Percentiles rank a stretch among this genome's conserved stretches.
Evolutionary conservation across 2,888 invertebrate genomes (phyloP).

Genomic region (Trachelus iudaicus): DNA sequence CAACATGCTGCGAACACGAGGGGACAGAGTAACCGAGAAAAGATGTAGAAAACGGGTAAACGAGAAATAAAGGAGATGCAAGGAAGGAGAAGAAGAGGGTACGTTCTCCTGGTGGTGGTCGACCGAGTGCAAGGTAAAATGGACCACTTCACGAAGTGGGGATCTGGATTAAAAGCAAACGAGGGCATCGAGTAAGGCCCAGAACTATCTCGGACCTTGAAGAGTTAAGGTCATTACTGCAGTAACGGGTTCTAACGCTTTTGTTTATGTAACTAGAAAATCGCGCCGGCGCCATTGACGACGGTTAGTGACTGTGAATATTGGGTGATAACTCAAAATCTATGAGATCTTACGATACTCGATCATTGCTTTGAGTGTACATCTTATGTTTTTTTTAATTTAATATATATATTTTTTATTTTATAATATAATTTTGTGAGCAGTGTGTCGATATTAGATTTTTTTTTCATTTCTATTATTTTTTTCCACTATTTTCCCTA

Average conservation of each 20-base stretch:
- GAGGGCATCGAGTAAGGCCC: conserved; percentile 63
- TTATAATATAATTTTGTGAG: background rate
- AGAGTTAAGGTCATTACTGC: conserved; percentile 55
- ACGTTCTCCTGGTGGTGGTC: conserved; percentile 13
- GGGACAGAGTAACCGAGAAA: background rate
- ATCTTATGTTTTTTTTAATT: conserved; percentile 7
- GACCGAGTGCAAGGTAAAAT: conserved; percentile 60
- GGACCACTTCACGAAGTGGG: conserved; percentile 63
- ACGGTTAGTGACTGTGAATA: conserved; percentile 17
- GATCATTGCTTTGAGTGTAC: background rate
- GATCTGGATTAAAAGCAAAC: conserved; percentile 66
- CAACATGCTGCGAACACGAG: background rate
- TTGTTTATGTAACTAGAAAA: conserved; percentile 36
- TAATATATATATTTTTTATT: background rate
- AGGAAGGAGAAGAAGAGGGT: conserved; percentile 12
- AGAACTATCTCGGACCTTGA: conserved; percentile 64
- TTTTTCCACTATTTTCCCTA: background rate
- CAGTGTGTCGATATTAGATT: background rate
- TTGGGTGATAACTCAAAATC: conserved; percentile 7
- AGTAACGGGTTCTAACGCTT: conserved; percentile 29
- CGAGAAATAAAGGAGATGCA: background rate
- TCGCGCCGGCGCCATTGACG: conserved; percentile 12
- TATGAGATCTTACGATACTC: conserved; percentile 17
- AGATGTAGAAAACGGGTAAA: background rate
- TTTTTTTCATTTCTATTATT: background rate